phyloP scores from a whole-genome alignment of 2,113 vertebrate species.

The Corythornis cristatus region DNA sequence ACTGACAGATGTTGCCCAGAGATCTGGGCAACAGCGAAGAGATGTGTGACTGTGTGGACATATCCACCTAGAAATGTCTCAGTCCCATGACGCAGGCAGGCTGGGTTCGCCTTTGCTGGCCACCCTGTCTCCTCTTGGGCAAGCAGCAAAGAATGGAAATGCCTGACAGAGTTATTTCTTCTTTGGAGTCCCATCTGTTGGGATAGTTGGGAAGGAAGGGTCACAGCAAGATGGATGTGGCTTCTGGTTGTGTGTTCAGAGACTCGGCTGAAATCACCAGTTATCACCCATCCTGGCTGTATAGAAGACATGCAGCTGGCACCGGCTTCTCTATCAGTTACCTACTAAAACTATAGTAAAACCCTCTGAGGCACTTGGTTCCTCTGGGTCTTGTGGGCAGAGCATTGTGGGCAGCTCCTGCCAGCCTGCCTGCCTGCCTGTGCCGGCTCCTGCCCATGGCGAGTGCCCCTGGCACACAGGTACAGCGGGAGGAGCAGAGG shows the following conservation, averaged over 20 bases:
- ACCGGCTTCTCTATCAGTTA: background rate
- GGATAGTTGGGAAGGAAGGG: background rate
- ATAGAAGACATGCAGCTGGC: background rate
- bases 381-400: background rate
- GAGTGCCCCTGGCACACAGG: accelerated
- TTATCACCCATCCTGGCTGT: background rate
- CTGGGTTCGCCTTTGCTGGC: accelerated
- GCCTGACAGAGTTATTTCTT: background rate
- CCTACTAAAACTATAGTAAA: background rate
- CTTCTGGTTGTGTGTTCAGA: background rate
- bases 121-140: background rate
- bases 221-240: background rate
- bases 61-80: background rate
- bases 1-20: accelerated
- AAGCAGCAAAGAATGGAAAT: background rate
- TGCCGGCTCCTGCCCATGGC: accelerated
- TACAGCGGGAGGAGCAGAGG: background rate
- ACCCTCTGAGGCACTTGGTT: background rate
- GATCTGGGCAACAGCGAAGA: background rate
- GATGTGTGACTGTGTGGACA: accelerated
- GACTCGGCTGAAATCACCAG: background rate
- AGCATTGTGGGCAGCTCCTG: background rate
- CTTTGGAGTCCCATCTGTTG: background rate
- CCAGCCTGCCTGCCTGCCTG: background rate
- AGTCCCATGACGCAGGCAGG: background rate